Base-by-base conservation (phyloP, 53 echinoderm and acorn worm genomes). In the Astropecten irregularis region DNA sequence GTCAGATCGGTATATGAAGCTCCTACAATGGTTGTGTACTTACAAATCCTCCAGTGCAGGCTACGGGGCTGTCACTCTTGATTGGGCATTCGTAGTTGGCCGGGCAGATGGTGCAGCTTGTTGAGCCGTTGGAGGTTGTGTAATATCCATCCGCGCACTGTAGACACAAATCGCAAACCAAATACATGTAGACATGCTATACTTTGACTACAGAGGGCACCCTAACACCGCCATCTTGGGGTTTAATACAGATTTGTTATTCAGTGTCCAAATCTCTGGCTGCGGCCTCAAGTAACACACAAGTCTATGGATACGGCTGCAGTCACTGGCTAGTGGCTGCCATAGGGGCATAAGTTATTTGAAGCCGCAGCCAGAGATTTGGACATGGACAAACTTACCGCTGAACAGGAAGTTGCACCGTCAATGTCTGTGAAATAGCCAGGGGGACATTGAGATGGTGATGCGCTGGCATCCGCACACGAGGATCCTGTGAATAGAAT, bases 101-200 rank as follows among this genome's bases (percentile, higher is more conserved):
- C 0, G 97, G 97, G 52, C 97, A 96, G 36, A 85, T 82, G 0
- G 77, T 83, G 39, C 97, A 96, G 40, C 77, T 84, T 7, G 85
- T 87, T 8, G 92, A 76, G 6, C 84, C 87, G 31, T 46, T 65
- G 3, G 14, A 48, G 0, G 90, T 96, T 40, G 81, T 88, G 76
- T 94, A 96, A 37, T 72, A 91, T 11, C 97, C 97, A 50, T 89
- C 67, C 1, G 92, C 73, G 71, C 97, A 96, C 93, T 93, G 60
- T 14, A 35, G 55, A 51, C 32, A 42, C 30, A 35, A 84, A n/a
- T n/a, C n/a, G n/a, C n/a, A n/a, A n/a, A n/a, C n/a, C n/a, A n/a
- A n/a, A n/a, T n/a, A n/a, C n/a, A n/a, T n/a, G n/a, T n/a, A n/a
- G n/a, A n/a, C n/a, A n/a, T n/a, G n/a, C n/a, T n/a, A n/a, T n/a